These are phyloP conservation scores for Hippopotamus amphibius DNA, from an alignment of 2,113 vertebrate species.

Conservation along the genomic window DNA sequence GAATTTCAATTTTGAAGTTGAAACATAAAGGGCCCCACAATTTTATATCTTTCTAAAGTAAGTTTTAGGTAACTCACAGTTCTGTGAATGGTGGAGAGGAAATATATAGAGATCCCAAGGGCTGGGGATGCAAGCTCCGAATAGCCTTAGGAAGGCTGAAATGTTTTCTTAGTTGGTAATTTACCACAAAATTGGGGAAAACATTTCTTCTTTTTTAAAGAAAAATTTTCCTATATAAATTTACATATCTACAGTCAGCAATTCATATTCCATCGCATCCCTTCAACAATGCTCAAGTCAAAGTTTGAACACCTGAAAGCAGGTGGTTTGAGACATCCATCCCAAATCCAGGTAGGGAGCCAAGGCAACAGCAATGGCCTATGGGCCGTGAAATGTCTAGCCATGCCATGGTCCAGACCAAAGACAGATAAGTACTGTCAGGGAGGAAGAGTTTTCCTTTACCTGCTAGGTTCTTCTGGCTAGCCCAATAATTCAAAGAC, in stretches of 20 bases:
- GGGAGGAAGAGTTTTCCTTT: background rate
- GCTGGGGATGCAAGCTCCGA: background rate
- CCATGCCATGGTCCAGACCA: background rate
- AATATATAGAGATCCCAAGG: background rate
- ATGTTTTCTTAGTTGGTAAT: background rate
- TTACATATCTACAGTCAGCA: background rate
- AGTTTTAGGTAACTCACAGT: background rate
- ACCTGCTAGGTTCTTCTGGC: background rate
- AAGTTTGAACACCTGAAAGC: background rate
- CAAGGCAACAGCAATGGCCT: background rate
- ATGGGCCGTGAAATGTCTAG: background rate
- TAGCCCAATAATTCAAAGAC: background rate
- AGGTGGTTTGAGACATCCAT: background rate
- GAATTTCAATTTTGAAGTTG: background rate
- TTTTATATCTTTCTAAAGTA: slow-evolving; percentile 20
- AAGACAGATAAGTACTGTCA: background rate
- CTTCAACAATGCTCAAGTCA: background rate
- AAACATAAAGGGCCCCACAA: background rate
- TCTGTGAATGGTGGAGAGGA: background rate
- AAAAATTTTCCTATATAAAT: background rate
- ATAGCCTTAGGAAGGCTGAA: background rate
- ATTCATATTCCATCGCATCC: background rate
- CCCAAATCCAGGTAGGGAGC: background rate
- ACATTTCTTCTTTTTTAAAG: background rate
- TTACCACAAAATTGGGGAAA: background rate